phyloP scores from a whole-genome alignment of 1,140 invertebrate species.

The Parapsyche elsis region DNA sequence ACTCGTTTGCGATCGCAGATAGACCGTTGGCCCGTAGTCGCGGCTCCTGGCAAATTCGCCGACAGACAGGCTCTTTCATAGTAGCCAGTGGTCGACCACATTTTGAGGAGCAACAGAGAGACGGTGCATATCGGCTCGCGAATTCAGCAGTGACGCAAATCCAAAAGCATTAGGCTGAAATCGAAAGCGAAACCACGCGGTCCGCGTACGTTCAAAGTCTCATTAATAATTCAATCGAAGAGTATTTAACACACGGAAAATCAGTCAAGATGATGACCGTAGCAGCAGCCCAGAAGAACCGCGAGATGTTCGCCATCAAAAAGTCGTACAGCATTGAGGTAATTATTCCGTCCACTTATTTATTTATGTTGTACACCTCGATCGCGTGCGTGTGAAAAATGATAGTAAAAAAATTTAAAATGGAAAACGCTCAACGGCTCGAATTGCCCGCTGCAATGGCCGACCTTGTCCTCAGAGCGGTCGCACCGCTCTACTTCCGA shows the following conservation, averaged over 20 bases:
- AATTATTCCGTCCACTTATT: conserved; percentile 64
- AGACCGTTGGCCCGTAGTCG: conserved; percentile 65
- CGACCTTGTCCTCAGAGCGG: conserved; percentile 36
- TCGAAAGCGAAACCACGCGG: conserved; percentile 50
- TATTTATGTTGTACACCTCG: neutral
- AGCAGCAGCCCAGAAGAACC: conserved; percentile 88
- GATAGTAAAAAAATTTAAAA: neutral
- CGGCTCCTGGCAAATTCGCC: conserved; percentile 64
- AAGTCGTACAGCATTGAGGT: conserved; percentile 98
- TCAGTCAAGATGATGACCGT: conserved; percentile 78
- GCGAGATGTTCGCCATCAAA: conserved; percentile 94
- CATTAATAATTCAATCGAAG: conserved; percentile 28
- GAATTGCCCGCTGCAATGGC: conserved; percentile 16
- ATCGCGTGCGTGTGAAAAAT: neutral
- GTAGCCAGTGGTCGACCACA: conserved; percentile 63
- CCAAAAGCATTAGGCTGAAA: conserved; percentile 61
- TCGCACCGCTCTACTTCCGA: conserved; percentile 45
- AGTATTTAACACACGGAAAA: conserved; percentile 43
- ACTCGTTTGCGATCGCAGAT: conserved; percentile 67
- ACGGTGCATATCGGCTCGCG: neutral
- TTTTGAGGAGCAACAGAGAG: neutral
- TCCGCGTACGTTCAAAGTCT: neutral
- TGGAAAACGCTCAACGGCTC: neutral
- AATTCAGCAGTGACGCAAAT: conserved; percentile 62
- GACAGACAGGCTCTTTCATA: conserved; percentile 63